Evolutionary conservation across 2,888 invertebrate species (phyloP).

Genomic region (Neoaliturus tenellus): DNA sequence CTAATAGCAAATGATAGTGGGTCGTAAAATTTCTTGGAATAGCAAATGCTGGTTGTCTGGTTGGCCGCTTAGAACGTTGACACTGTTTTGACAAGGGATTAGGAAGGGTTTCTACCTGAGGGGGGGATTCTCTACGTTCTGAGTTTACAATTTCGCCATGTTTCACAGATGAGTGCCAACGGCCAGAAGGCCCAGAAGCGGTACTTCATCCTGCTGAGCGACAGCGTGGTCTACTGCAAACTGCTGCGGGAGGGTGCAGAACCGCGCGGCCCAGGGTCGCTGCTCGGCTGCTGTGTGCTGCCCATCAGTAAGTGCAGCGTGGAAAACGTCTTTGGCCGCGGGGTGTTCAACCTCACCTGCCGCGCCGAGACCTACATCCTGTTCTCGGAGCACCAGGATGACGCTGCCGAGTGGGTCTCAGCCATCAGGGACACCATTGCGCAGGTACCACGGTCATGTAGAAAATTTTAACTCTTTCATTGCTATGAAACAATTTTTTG

Average conservation of each 20-base stretch:
- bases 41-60: no score
- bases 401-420: slow-evolving; percentile 77
- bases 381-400: slow-evolving; percentile 75
- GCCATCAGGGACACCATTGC: slow-evolving; percentile 76
- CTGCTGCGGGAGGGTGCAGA: slow-evolving; percentile 71
- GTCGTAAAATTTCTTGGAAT: no score
- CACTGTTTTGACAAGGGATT: no score
- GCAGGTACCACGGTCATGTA: slow-evolving; percentile 68
- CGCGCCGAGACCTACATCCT: slow-evolving; percentile 77
- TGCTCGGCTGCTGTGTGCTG: slow-evolving; percentile 81
- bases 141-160: no score
- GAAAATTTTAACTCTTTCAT: no score
- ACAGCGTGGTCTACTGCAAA: slow-evolving; percentile 85
- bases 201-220: slow-evolving; percentile 83
- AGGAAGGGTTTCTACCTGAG: no score
- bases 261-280: slow-evolving; percentile 28
- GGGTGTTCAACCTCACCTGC: slow-evolving; percentile 78
- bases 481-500: no score
- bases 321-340: slow-evolving; percentile 76
- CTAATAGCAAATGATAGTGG: no score
- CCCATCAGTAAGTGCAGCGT: slow-evolving; percentile 83
- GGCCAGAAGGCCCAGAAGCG: slow-evolving; percentile 72
- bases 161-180: slow-evolving; percentile 66
- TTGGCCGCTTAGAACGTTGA: no score
- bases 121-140: no score